Conservation (phyloP, 1,140 invertebrate species). For the Nasonia longicornis region DNA sequence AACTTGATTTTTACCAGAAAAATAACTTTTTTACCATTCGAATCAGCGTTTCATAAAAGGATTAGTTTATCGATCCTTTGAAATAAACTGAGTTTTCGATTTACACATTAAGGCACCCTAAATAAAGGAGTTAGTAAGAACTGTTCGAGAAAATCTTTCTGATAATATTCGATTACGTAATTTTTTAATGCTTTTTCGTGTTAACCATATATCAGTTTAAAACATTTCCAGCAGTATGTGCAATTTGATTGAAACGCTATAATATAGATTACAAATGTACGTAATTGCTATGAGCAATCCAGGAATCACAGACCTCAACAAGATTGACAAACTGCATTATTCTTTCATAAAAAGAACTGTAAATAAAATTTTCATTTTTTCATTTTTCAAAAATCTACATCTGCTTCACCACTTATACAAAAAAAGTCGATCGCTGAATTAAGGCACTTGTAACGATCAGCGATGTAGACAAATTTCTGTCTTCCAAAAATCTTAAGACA, state of each 20-base stretch:
- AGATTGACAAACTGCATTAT: conserved; percentile 39
- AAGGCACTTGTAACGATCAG: conserved; percentile 28
- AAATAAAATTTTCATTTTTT: background rate
- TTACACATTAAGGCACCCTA: background rate
- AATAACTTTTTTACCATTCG: conserved; percentile 24
- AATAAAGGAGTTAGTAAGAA: background rate
- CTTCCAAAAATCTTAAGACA: background rate
- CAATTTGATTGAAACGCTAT: conserved; percentile 39
- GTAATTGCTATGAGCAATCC: conserved; percentile 42
- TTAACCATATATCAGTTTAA: background rate
- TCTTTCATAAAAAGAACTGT: conserved; percentile 27
- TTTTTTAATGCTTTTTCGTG: conserved; percentile 19
- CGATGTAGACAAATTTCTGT: conserved; percentile 17
- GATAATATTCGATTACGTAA: conserved; percentile 17
- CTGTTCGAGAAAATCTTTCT: background rate
- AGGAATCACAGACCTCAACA: conserved; percentile 41
- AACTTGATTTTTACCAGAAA: conserved; percentile 9
- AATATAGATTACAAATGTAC: conserved; percentile 36
- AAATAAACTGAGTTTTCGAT: conserved; percentile 2
- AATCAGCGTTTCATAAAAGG: conserved; percentile 28
- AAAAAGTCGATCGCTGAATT: conserved; percentile 19
- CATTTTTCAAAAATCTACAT: conserved; percentile 39
- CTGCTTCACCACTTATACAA: conserved; percentile 5
- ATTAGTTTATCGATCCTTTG: conserved; percentile 33
- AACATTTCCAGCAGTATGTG: conserved; percentile 24